These are phyloP conservation scores for Pteruthius melanotis DNA, from an alignment of 2,113 vertebrate genomes.

Conservation along the genomic window DNA sequence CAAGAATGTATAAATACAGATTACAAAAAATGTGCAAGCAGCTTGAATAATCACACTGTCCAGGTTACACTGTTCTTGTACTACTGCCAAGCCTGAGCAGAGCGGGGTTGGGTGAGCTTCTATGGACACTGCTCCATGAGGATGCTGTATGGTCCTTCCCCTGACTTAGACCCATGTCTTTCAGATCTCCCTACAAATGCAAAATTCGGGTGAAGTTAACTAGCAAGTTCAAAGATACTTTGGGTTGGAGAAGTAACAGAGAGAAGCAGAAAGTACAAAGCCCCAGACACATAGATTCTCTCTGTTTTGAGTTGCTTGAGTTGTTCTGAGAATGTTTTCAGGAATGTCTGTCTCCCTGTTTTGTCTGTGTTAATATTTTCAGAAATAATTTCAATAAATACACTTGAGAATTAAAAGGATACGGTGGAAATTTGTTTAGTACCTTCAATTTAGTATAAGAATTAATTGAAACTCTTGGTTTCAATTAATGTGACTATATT, in stretches of 20 bases:
- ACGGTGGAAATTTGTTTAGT: background rate
- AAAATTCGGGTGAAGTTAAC: background rate
- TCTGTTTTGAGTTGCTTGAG: background rate
- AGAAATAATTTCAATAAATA: background rate
- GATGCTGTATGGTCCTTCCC: background rate
- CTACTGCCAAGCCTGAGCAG: background rate
- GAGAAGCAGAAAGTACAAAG: background rate
- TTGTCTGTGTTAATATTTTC: background rate
- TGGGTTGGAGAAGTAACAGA: background rate
- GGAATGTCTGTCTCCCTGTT: background rate
- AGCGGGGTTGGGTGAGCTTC: background rate
- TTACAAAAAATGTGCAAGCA: background rate
- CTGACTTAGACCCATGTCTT: background rate
- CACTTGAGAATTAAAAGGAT: background rate
- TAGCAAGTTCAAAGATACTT: background rate
- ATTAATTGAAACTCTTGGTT: background rate
- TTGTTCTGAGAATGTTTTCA: background rate
- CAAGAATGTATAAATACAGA: background rate
- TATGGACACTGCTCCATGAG: rapidly evolving
- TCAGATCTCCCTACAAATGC: background rate
- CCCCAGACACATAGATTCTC: background rate
- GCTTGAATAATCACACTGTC: background rate
- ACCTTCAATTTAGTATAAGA: background rate
- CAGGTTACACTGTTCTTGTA: background rate
- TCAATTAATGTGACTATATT: background rate